Conservation (phyloP, 1,140 invertebrate genomes). For the Trinorchestia longiramus region DNA sequence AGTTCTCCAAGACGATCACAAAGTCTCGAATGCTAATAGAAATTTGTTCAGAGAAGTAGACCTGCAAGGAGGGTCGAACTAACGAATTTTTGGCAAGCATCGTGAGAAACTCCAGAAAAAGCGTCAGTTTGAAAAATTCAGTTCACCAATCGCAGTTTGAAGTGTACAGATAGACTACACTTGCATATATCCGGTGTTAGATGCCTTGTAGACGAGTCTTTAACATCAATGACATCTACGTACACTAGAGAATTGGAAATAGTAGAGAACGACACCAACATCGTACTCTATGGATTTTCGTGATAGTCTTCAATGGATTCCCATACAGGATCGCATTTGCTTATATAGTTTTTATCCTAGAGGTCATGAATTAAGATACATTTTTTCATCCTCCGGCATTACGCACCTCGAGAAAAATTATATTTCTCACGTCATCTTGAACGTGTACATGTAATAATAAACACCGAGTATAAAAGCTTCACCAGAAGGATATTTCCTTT, state of each 20-base stretch:
- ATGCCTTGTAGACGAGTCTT: background rate
- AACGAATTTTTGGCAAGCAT: background rate
- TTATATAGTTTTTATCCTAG: background rate
- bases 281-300: background rate
- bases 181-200: background rate
- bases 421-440: background rate
- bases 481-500: background rate
- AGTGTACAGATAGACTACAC: background rate
- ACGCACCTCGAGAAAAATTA: background rate
- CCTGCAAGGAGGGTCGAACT: background rate
- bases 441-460: background rate
- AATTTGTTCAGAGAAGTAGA: background rate
- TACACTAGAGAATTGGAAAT: background rate
- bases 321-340: background rate
- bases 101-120: background rate
- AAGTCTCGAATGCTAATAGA: constrained; percentile 22
- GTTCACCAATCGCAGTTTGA: background rate
- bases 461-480: background rate
- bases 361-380: background rate
- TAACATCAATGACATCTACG: background rate
- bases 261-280: background rate
- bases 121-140: too few species aligned
- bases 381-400: background rate
- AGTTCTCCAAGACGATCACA: background rate
- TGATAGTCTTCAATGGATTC: background rate